Base-by-base conservation (phyloP, 2,113 vertebrate species). In the Poicephalus meyeri region DNA sequence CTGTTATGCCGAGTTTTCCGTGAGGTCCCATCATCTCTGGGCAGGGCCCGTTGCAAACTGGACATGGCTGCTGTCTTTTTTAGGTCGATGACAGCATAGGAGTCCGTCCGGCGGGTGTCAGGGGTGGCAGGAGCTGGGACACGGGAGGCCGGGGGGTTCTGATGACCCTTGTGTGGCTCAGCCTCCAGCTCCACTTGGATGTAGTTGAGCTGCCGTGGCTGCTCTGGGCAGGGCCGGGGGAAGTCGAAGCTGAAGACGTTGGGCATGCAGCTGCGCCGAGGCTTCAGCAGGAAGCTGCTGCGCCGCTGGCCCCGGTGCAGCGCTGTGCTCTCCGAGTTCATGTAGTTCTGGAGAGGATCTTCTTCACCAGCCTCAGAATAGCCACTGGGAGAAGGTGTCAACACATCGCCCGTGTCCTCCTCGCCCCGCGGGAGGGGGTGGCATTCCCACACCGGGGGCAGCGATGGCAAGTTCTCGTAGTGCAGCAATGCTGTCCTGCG, bases 31-130 rank as follows among this genome's bases (percentile, higher is more conserved):
- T 99, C 99, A 31, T 99, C 99, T 56, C 99, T 98, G 37, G 99
- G 99, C 97, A 99, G 98, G 21, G 99, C 99, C 97, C 99, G 98
- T 97, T 99, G 99, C 97, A 99, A 97, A 96, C 98, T 99, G 97
- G 99, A 99, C 99, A 99, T 99, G 97, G 99, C 99, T 72, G 98
- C 99, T 1, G 99, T 99, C 98, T 99, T 99, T 97, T 99, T 99
- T 77, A 99, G 98, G 98, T 99, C 99, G 13, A 99, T 99, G 76
- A 99, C 98, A 14, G 99, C 99, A 17, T 99, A 99, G 80, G 99
- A 99, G 98, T 98, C 99, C 53, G 97, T 98, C 96, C 98, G 98
- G 76, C 98, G 98, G 61, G 98, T 92, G 7, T 96, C 97, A 5
- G 93, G 97, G 55, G 91, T 42, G 42, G 87, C 69, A 0, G 96